Percentiles rank a stretch among this genome's conserved stretches.
Conservation (phyloP, 2,888 invertebrate genomes). For the Torymus auratus region DNA sequence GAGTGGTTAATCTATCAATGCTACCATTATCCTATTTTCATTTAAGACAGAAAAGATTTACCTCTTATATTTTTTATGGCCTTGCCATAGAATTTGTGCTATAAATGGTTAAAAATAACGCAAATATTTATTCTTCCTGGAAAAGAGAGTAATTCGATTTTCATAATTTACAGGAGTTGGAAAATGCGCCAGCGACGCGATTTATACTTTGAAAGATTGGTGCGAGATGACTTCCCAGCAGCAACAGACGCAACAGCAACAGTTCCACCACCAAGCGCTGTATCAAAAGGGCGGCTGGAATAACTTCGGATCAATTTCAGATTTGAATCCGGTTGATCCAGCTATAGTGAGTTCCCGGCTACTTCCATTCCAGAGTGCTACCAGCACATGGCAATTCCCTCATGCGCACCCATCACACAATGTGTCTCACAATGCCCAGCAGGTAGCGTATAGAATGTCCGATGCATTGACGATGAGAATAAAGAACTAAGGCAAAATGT, state of each 20-base stretch:
- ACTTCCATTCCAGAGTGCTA: conserved; percentile 74
- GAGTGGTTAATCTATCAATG: too few species aligned
- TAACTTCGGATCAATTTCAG: conserved; percentile 79
- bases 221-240: conserved; percentile 72
- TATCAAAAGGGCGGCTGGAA: conserved; percentile 75
- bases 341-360: conserved; percentile 89
- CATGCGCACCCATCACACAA: conserved; percentile 73
- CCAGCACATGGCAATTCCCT: conserved; percentile 75
- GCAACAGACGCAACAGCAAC: conserved; percentile 74
- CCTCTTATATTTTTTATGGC: too few species aligned
- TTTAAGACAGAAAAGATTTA: too few species aligned
- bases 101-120: too few species aligned
- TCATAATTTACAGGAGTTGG: conserved; percentile 65
- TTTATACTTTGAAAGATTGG: conserved; percentile 78
- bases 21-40: too few species aligned
- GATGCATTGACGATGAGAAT: conserved; percentile 16
- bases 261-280: conserved; percentile 75
- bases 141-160: background rate
- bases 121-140: background rate
- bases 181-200: conserved; percentile 72
- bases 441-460: conserved; percentile 65
- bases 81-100: too few species aligned
- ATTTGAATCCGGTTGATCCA: conserved; percentile 95
- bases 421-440: conserved; percentile 73
- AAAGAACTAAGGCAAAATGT: conserved; percentile 21